phyloP scores from a whole-genome alignment of 2,797 vertebrate genomes.

The Pangasius djambal region DNA sequence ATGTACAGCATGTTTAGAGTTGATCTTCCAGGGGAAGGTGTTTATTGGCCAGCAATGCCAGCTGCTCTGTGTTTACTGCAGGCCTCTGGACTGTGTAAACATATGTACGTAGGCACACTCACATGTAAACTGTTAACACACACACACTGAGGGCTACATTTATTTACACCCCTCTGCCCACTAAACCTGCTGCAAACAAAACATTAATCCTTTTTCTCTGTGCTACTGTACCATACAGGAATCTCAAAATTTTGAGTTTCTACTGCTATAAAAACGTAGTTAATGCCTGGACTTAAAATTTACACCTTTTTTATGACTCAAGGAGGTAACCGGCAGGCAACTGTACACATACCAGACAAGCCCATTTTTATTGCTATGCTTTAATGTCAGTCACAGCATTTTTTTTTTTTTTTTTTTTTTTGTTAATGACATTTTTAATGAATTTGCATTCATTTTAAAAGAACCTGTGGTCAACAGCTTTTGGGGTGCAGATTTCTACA shows the following conservation, averaged over 20 bases:
- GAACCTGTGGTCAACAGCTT: neutral
- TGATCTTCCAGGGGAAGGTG: conserved; percentile 48
- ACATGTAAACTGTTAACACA: conserved; percentile 23
- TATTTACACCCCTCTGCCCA: neutral
- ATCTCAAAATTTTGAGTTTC: neutral
- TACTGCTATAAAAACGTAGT: neutral
- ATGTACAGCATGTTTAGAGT: conserved; percentile 19
- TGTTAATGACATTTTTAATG: neutral
- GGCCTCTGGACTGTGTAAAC: conserved; percentile 34
- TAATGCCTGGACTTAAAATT: neutral
- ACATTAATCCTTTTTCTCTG: neutral
- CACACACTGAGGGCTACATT: neutral
- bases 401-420: neutral
- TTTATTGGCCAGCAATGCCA: conserved; percentile 48
- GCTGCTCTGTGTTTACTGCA: conserved; percentile 47
- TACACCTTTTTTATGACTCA: conserved; percentile 1
- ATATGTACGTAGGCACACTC: conserved; percentile 1
- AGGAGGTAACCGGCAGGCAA: neutral
- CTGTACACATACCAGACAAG: conserved; percentile 2
- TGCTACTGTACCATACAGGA: neutral
- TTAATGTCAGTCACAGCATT: neutral
- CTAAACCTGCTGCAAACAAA: neutral
- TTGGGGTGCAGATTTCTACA: neutral
- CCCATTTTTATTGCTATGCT: neutral
- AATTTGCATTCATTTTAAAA: neutral